Percentiles rank a stretch among this genome's conserved stretches.
Evolutionary conservation across 2,888 invertebrate species (phyloP).

Genomic region (Psococerastis gibbosa): DNA sequence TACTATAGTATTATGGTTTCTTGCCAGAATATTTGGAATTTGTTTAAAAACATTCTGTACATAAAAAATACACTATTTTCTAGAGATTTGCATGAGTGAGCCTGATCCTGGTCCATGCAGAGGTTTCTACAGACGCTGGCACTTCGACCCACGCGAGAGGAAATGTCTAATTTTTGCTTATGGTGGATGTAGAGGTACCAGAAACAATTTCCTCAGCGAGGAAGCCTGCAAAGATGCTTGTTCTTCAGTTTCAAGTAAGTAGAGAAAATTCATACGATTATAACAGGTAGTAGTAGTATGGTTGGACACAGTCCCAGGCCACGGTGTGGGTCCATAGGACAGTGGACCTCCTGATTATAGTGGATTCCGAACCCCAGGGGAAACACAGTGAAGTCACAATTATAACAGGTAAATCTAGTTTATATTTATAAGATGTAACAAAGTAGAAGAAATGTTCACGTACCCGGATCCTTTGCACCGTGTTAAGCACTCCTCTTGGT

Average conservation of each 20-base stretch:
- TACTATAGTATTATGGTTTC: not conserved
- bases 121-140: slow-evolving; percentile 73
- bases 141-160: slow-evolving; percentile 41
- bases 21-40: slow-evolving; percentile 2
- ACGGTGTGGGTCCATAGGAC: too few relatives aligned
- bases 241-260: slow-evolving; percentile 37
- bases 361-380: too few relatives aligned
- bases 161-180: slow-evolving; percentile 29
- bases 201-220: slow-evolving; percentile 72
- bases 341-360: too few relatives aligned
- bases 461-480: too few relatives aligned
- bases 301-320: too few relatives aligned
- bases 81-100: slow-evolving; percentile 67
- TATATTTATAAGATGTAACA: too few relatives aligned
- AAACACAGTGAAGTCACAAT: too few relatives aligned
- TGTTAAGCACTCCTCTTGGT: too few relatives aligned
- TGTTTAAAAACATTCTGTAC: not conserved
- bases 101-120: slow-evolving; percentile 71
- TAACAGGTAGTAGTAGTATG: too few relatives aligned
- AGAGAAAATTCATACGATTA: too few relatives aligned
- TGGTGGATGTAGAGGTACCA: slow-evolving; percentile 77
- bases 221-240: slow-evolving; percentile 61
- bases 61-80: slow-evolving; percentile 14
- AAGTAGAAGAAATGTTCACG: too few relatives aligned
- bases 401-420: too few relatives aligned